Percentiles rank a stretch among this genome's conserved stretches.
Evolutionary conservation across 2,797 vertebrate species (phyloP).

Genomic region (Schizopygopsis malacanthus): DNA sequence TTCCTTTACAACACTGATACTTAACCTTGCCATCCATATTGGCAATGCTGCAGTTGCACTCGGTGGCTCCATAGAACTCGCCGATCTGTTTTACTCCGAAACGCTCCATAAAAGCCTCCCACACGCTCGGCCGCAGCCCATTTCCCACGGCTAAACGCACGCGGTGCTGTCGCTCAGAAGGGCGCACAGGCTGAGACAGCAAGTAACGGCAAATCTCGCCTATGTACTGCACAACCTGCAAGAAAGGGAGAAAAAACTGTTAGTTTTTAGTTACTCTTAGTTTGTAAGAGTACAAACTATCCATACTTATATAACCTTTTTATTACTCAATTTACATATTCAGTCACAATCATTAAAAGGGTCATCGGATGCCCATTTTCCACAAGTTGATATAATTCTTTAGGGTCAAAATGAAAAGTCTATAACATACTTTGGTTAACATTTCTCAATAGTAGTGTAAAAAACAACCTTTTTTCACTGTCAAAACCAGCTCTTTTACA

Average conservation of each 20-base stretch:
- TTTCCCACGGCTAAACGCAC: constrained; percentile 88
- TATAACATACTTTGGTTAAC: no score
- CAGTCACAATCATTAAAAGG: neutral
- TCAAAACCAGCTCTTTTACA: no score
- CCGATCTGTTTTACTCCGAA: constrained; percentile 83
- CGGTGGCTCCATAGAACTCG: constrained; percentile 92
- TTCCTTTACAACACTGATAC: neutral
- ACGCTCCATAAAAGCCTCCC: constrained; percentile 86
- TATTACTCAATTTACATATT: neutral
- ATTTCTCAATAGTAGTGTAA: no score
- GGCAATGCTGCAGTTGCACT: constrained; percentile 93
- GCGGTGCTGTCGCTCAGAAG: constrained; percentile 75
- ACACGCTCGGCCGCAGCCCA: constrained; percentile 84
- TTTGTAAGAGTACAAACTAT: neutral
- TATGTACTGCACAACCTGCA: constrained; percentile 89
- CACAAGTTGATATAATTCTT: no score
- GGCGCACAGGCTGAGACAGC: constrained; percentile 79
- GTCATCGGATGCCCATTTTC: no score
- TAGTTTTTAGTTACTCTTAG: no score
- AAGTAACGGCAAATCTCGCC: constrained; percentile 92
- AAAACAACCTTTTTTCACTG: no score
- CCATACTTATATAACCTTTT: neutral
- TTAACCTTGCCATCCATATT: constrained; percentile 89
- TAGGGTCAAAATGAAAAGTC: no score
- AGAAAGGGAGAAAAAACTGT: neutral